phyloP scores from a whole-genome alignment of 2,797 vertebrate genomes.

The Syndactyla subalaris region DNA sequence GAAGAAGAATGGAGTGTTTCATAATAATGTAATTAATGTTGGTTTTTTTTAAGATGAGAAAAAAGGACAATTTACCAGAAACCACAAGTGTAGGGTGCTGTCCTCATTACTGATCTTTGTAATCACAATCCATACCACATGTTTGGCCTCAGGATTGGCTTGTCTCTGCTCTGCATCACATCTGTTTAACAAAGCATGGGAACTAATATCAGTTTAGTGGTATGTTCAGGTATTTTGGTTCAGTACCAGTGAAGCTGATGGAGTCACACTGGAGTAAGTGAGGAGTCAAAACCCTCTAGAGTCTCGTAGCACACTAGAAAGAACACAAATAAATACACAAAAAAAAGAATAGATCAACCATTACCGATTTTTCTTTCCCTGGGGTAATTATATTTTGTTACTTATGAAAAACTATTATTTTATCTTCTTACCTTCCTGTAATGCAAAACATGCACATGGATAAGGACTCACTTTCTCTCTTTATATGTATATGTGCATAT shows the following conservation, averaged over 20 bases:
- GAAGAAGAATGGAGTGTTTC: background rate
- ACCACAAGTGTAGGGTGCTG: background rate
- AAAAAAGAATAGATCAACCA: background rate
- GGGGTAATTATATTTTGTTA: background rate
- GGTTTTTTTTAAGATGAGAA: background rate
- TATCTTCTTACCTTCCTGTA: background rate
- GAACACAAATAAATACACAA: background rate
- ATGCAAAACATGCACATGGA: background rate
- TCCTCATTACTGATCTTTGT: background rate
- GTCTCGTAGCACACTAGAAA: background rate
- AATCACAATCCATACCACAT: background rate
- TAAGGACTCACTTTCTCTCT: background rate
- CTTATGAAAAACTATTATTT: background rate
- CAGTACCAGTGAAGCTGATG: background rate
- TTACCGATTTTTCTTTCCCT: background rate
- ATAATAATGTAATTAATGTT: background rate
- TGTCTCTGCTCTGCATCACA: background rate
- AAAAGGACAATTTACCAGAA: background rate
- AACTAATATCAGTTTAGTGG: background rate
- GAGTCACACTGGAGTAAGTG: background rate
- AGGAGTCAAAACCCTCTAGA: background rate
- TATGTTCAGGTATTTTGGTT: background rate
- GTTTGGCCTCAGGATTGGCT: background rate
- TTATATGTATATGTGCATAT: rapidly evolving
- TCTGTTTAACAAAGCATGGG: background rate